phyloP scores from a whole-genome alignment of 2,888 invertebrate species.

The Aleiodes alternator region DNA sequence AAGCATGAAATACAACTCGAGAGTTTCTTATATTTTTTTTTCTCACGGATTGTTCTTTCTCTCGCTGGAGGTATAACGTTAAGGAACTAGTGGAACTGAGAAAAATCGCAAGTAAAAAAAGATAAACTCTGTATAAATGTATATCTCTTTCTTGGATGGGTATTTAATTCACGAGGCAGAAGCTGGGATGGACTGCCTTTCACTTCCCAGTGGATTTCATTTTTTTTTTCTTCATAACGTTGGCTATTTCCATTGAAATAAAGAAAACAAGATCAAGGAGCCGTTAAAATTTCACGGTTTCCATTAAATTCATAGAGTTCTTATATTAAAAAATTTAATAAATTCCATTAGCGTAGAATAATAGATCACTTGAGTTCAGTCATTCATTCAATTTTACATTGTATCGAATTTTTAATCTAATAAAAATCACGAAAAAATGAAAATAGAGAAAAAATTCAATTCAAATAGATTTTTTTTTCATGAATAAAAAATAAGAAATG shows the following conservation, averaged over 20 bases:
- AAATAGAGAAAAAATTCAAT: neutral
- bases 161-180: conserved; percentile 22
- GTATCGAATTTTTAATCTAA: too few relatives aligned
- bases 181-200: neutral
- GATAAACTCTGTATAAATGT: conserved; percentile 4
- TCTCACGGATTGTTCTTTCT: neutral
- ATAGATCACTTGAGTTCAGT: too few relatives aligned
- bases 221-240: too few relatives aligned
- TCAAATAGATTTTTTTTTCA: neutral
- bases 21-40: neutral
- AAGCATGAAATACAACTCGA: neutral
- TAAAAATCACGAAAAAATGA: too few relatives aligned
- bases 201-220: neutral
- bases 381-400: too few relatives aligned
- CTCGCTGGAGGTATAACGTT: neutral
- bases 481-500: neutral
- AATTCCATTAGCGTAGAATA: too few relatives aligned
- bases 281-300: too few relatives aligned
- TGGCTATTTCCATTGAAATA: too few relatives aligned
- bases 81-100: neutral
- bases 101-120: neutral
- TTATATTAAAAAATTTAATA: too few relatives aligned
- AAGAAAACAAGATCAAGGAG: too few relatives aligned
- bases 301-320: too few relatives aligned
- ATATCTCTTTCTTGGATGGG: conserved; percentile 9